Base-by-base conservation (phyloP, 2,113 vertebrate genomes). In the Microtus montanus region DNA sequence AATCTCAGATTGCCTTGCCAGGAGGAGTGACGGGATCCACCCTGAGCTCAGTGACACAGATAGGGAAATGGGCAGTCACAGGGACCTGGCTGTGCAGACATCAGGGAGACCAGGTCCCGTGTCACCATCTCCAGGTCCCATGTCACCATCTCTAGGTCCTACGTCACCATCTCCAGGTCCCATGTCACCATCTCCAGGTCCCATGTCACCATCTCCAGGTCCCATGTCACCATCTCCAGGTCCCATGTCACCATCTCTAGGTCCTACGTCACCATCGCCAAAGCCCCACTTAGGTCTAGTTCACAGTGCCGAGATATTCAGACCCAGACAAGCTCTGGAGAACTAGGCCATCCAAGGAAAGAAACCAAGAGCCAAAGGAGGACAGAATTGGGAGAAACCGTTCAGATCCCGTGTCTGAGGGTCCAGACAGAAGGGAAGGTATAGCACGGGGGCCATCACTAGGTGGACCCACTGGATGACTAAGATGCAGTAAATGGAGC, bases 351-450 rank as follows among this genome's bases (percentile, higher is more conserved):
- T 22, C 54, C 38, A 71, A 90, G 24, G 10, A 26, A 73, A 61
- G 58, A 91, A 71, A 73, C 83, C 61, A 66, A 96, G 86, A 88
- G 33, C 49, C 75, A 54, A 8, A 54, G n/a, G 77, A 38, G 77
- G 10, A 90, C 85, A 22, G 63, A 74, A 73, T 2, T 28, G 68
- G 47, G 15, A 73, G 47, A 90, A 41, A 35, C 61, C 66, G 63
- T 93, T 91, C 58, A 75, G 80, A 68, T 44, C 41, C 58, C 44
- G 5, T 11, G 52, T 14, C 47, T 14, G 2, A 15, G 13, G 41
- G 28, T 19, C 63, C 85, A 68, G 38, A 24, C 12, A 49, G 20
- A 47, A 79, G 24, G 71, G 38, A 26, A 47, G 19, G 26, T 1
- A 22, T 0, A 58, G 19, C 73, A 41, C 0, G 2, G 74, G 77